Base-by-base conservation (phyloP, 2,888 invertebrate genomes). In the Tridacna crocea region DNA sequence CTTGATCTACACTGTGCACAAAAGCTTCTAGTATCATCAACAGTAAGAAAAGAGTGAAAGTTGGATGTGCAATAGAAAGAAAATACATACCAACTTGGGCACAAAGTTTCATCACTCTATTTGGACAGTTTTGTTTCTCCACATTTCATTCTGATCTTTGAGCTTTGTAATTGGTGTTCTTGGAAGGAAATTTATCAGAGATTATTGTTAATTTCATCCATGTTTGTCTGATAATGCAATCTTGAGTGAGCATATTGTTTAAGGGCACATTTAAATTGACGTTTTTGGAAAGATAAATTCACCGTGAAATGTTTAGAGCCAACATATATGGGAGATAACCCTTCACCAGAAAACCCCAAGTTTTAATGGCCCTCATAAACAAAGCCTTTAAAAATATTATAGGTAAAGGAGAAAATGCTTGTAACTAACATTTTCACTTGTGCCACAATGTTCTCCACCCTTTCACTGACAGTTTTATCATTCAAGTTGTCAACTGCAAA, bases 171-270 rank as follows among this genome's bases (percentile, higher is more conserved):
- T 74, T 74, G 60, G 61, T 61, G 74, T 61, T 27, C 47, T 74
- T 36, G 24, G 17, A 47, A 61, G 61, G 74, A 74, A 36, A 74
- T 74, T 74, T 74, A 74, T 74, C 74, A 74, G 61, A 60, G 74
- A 74, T 74, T 74, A 74, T 74, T 74, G 74, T 74, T 74, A 60
- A 74, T 74, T 74, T 74, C 61, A 46, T 61, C 74, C 46, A 60
- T 61, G 74, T 74, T 74, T 74, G 74, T 74, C 61, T 74, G 74
- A 74, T 74, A 61, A 74, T 74, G 74, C 74, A 74, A 74, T 74
- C 74, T 74, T 74, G 60, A 60, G 61, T 61, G 61, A 61, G 74
- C 74, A 74, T 74, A 74, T 74, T 74, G 74, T 74, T 61, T 74
- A 60, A 74, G 74, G 74, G 61, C 74, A 61, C 47, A 61, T 74